Evolutionary conservation across 2,113 vertebrate species (phyloP).

Genomic region (Aix galericulata): DNA sequence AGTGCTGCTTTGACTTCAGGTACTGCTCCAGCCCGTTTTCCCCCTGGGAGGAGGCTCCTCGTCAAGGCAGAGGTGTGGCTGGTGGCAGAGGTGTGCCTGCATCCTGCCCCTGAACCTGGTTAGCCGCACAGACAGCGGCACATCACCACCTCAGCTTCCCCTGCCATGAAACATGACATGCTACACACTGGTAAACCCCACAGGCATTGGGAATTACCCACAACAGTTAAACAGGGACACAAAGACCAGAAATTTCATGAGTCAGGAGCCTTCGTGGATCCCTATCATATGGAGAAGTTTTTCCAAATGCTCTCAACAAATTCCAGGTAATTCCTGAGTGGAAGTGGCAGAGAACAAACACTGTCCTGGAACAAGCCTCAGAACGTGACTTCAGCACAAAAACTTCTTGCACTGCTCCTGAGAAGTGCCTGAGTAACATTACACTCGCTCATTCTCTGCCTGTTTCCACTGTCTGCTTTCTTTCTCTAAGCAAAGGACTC

Average conservation of each 20-base stretch:
- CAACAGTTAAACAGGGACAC: not conserved
- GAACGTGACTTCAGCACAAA: not conserved
- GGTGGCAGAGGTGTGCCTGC: not conserved
- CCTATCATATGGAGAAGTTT: not conserved
- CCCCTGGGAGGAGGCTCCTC: not conserved
- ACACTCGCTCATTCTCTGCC: not conserved
- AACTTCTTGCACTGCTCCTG: not conserved
- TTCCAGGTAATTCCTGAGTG: no score
- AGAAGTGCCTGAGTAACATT: not conserved
- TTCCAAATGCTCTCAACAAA: not conserved
- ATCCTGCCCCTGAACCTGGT: not conserved
- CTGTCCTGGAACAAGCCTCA: not conserved
- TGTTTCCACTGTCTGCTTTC: not conserved
- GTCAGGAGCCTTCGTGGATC: not conserved
- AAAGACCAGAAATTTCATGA: not conserved
- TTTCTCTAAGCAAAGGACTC: not conserved
- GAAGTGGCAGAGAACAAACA: not conserved
- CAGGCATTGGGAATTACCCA: not conserved
- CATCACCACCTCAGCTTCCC: not conserved
- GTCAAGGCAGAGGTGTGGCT: not conserved
- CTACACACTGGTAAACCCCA: not conserved
- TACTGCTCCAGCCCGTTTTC: not conserved
- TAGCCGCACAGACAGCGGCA: not conserved
- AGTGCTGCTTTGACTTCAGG: not conserved
- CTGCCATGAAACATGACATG: not conserved